Conservation (phyloP, 1,140 invertebrate genomes). For the Aleiodes sp. region DNA sequence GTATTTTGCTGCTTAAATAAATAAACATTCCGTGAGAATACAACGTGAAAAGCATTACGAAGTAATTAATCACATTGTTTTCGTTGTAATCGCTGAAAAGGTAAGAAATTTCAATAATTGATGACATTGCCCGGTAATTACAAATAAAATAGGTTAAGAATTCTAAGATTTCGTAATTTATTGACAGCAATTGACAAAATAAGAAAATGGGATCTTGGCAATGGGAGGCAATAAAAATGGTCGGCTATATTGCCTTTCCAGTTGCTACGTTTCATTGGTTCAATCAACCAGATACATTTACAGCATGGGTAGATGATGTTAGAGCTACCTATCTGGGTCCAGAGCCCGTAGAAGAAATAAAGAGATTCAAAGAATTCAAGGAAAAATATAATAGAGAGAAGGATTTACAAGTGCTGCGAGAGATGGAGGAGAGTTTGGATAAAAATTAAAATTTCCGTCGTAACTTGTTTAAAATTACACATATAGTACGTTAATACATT, state of each 20-base stretch:
- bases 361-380: slow-evolving; percentile 70
- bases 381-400: slow-evolving; percentile 68
- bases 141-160: too few relatives aligned
- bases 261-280: slow-evolving; percentile 85
- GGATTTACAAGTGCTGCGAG: slow-evolving; percentile 57
- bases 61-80: too few relatives aligned
- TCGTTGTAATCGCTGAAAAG: too few relatives aligned
- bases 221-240: slow-evolving; percentile 84
- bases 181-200: not conserved
- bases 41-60: too few relatives aligned
- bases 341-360: slow-evolving; percentile 49
- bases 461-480: not conserved
- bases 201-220: slow-evolving; percentile 79
- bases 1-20: too few relatives aligned
- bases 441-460: slow-evolving; percentile 35
- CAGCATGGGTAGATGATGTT: slow-evolving; percentile 79
- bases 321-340: slow-evolving; percentile 62
- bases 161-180: too few relatives aligned
- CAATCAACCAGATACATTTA: slow-evolving; percentile 85
- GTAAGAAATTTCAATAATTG: too few relatives aligned
- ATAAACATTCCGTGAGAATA: too few relatives aligned
- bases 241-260: slow-evolving; percentile 85
- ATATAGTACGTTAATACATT: too few relatives aligned
- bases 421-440: slow-evolving; percentile 57
- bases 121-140: too few relatives aligned